phyloP scores from a whole-genome alignment of 2,888 invertebrate genomes.

The Agonopterix subpropinquella region DNA sequence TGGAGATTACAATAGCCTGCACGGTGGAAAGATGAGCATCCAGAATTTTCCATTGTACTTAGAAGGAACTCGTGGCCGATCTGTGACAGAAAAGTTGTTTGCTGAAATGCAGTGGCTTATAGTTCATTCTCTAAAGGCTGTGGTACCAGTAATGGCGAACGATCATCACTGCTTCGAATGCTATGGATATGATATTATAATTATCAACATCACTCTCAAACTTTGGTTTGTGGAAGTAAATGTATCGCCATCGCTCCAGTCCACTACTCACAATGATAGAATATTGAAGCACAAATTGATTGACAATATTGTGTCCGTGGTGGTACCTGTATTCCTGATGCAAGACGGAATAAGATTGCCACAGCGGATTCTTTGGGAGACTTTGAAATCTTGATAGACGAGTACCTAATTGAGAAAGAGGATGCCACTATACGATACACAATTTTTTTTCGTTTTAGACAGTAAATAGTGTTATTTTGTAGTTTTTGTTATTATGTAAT shows the following conservation, averaged over 20 bases:
- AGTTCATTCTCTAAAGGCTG: conserved; percentile 95
- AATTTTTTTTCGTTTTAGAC: conserved; percentile 30
- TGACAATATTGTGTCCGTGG: conserved; percentile 93
- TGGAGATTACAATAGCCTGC: conserved; percentile 94
- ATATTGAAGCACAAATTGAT: conserved; percentile 96
- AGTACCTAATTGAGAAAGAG: conserved; percentile 84
- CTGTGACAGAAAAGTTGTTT: conserved; percentile 92
- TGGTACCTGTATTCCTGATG: conserved; percentile 92
- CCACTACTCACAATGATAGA: conserved; percentile 95
- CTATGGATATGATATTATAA: conserved; percentile 97
- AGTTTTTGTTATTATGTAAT: neutral
- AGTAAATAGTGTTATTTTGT: neutral
- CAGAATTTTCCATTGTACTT: conserved; percentile 93
- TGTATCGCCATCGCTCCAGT: conserved; percentile 95
- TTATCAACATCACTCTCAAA: conserved; percentile 94
- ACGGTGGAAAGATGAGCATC: conserved; percentile 96
- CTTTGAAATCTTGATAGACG: conserved; percentile 91
- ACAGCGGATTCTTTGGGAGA: conserved; percentile 83
- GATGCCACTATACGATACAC: conserved; percentile 54
- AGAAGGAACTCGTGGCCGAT: conserved; percentile 93
- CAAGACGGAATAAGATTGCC: conserved; percentile 91
- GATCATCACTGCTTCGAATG: conserved; percentile 96
- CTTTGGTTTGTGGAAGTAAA: conserved; percentile 97
- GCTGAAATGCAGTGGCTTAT: conserved; percentile 93
- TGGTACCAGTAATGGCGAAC: conserved; percentile 95